Conservation (phyloP, 2,888 invertebrate genomes). For the Danaus chrysippus region DNA sequence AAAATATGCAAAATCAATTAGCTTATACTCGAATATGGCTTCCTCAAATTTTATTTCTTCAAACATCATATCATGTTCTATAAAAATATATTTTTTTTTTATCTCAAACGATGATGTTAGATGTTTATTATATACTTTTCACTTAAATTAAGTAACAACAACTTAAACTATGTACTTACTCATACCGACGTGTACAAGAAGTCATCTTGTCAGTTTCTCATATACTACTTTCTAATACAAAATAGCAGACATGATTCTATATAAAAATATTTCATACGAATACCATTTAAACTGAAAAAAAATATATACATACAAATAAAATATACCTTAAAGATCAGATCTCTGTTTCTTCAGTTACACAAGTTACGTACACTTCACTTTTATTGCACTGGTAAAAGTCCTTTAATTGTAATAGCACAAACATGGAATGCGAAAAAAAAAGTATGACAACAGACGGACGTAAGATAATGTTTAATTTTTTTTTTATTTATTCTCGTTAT, state of each 20-base stretch:
- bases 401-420: conserved; percentile 41
- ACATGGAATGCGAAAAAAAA: conserved; percentile 49
- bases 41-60: conserved; percentile 34
- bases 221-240: conserved; percentile 74
- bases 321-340: conserved; percentile 65
- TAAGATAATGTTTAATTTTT: conserved; percentile 28
- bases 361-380: conserved; percentile 66
- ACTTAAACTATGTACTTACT: conserved; percentile 61
- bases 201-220: conserved; percentile 67
- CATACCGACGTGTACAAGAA: conserved; percentile 52
- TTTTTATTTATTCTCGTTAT: conserved; percentile 24
- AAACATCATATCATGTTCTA: conserved; percentile 13
- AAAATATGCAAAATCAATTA: conserved; percentile 33
- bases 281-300: conserved; percentile 2
- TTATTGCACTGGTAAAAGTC: conserved; percentile 57
- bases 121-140: conserved; percentile 46
- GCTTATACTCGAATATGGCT: conserved; percentile 25
- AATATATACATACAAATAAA: conserved; percentile 31
- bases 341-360: conserved; percentile 50
- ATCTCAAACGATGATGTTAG: conserved; percentile 19
- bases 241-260: conserved; percentile 38
- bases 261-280: conserved; percentile 21
- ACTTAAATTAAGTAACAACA: conserved; percentile 68
- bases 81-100: conserved; percentile 16
- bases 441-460: conserved; percentile 39